phyloP scores from a whole-genome alignment of 2,797 vertebrate species.

The Hydrolagus colliei region DNA sequence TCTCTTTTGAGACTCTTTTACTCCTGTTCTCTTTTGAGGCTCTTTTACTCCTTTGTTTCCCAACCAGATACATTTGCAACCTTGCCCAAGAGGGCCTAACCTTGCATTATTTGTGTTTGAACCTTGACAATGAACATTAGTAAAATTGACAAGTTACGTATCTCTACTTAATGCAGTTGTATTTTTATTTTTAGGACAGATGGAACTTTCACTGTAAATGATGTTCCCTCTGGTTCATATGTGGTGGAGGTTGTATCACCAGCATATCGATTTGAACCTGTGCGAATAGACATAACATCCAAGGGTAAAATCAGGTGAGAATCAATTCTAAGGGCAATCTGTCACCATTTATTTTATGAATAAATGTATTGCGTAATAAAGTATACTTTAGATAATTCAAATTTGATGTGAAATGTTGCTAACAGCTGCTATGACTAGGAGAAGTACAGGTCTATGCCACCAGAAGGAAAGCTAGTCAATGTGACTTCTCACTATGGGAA shows the following conservation, averaged over 20 bases:
- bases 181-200: constrained; percentile 71
- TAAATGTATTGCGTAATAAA: not conserved
- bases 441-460: not conserved
- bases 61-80: no score
- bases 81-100: no score
- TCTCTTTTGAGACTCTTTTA: no score
- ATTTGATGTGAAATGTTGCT: not conserved
- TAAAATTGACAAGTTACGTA: no score
- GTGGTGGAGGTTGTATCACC: constrained; percentile 88
- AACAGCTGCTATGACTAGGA: not conserved
- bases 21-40: no score
- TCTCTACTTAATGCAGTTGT: not conserved
- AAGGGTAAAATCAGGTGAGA: constrained; percentile 97
- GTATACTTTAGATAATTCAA: not conserved
- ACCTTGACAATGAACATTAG: no score
- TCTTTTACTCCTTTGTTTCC: no score
- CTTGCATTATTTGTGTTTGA: no score
- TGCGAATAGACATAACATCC: constrained; percentile 93
- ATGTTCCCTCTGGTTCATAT: constrained; percentile 90
- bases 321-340: not conserved
- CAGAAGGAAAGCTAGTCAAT: no score
- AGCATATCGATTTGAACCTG: constrained; percentile 80
- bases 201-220: constrained; percentile 93
- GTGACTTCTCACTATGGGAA: no score
- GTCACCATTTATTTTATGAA: not conserved